Evolutionary conservation across 2,113 vertebrate species (phyloP).

Genomic region (Struthio camelus): DNA sequence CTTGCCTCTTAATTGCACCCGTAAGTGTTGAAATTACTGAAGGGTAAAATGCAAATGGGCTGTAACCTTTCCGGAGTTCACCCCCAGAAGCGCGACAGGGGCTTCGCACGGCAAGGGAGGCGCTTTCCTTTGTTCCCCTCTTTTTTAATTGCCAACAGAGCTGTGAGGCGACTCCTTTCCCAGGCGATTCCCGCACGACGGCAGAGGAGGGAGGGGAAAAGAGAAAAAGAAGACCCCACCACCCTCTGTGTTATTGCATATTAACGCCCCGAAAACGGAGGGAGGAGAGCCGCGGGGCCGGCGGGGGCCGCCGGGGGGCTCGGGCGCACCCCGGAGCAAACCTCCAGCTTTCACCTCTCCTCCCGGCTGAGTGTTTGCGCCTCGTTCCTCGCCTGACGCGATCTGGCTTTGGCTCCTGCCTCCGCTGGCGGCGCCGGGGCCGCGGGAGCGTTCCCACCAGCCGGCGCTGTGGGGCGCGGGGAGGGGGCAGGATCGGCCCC

Average conservation of each 20-base stretch:
- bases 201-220: neutral
- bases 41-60: constrained; percentile 66
- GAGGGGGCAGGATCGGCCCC: too few species aligned
- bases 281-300: neutral
- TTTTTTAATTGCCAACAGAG: neutral
- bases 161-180: neutral
- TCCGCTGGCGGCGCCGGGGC: too few species aligned
- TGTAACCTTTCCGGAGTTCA: constrained; percentile 65
- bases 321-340: too few species aligned
- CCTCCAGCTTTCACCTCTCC: too few species aligned
- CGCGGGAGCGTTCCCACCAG: too few species aligned
- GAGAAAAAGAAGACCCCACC: neutral
- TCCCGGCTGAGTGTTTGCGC: too few species aligned
- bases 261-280: neutral
- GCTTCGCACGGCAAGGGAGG: neutral
- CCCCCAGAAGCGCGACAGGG: neutral
- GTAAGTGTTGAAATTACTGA: constrained; percentile 65
- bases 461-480: too few species aligned
- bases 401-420: too few species aligned
- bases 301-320: too few species aligned
- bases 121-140: neutral
- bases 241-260: neutral
- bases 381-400: too few species aligned
- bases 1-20: constrained; percentile 68
- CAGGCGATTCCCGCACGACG: neutral